phyloP scores from a whole-genome alignment of 1,140 invertebrate genomes.

The Carcinoscorpius rotundicauda region DNA sequence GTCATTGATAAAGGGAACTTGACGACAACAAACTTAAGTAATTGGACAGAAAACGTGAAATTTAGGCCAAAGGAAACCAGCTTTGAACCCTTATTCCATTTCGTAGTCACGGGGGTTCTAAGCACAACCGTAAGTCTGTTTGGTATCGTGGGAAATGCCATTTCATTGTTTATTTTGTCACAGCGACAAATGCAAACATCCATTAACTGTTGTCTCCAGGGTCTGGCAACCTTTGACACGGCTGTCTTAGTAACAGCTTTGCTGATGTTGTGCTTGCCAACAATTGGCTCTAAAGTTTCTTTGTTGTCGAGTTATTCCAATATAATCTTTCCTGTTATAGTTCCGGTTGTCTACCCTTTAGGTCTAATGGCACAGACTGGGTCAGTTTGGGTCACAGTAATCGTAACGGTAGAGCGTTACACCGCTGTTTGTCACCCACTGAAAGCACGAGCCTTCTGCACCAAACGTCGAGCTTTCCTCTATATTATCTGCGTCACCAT shows the following conservation, averaged over 20 bases:
- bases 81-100: neutral
- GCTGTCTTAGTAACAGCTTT: slow-evolving; percentile 12
- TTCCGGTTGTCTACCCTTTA: slow-evolving; percentile 70
- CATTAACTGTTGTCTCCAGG: slow-evolving; percentile 16
- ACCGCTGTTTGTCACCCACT: slow-evolving; percentile 92
- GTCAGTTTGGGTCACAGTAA: slow-evolving; percentile 87
- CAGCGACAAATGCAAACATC: slow-evolving; percentile 14
- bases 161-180: slow-evolving; percentile 14
- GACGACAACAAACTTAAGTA: too few species aligned
- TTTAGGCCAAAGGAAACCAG: too few species aligned
- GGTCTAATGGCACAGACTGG: slow-evolving; percentile 77
- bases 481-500: slow-evolving; percentile 71
- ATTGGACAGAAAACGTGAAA: too few species aligned
- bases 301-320: slow-evolving; percentile 46
- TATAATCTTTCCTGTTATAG: slow-evolving; percentile 62
- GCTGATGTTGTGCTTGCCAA: slow-evolving; percentile 10
- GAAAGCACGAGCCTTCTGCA: slow-evolving; percentile 73
- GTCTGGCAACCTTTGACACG: slow-evolving; percentile 16
- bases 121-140: slow-evolving; percentile 7
- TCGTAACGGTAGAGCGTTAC: slow-evolving; percentile 89
- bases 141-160: slow-evolving; percentile 13
- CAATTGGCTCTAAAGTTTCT: slow-evolving; percentile 6
- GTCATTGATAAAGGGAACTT: too few species aligned
- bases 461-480: slow-evolving; percentile 69
- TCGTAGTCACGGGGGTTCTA: slow-evolving; percentile 10